Evolutionary conservation across 2,113 vertebrate species (phyloP).

Genomic region (Cricetomys ansorgei): DNA sequence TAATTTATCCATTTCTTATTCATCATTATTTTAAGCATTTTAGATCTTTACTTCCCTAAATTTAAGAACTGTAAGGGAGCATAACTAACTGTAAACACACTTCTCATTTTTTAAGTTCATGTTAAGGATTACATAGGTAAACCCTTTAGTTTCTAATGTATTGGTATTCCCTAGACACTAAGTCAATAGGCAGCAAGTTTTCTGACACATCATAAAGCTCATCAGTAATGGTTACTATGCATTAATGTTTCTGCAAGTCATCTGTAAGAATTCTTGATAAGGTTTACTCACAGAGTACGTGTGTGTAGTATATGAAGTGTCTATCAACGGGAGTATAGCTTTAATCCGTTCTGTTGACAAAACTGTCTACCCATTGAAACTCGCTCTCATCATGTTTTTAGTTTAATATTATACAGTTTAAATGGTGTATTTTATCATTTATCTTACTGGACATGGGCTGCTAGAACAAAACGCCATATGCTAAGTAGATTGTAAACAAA

Average conservation of each 20-base stretch:
- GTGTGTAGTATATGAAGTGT: too few species aligned
- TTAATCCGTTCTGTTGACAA: background rate
- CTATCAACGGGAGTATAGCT: background rate
- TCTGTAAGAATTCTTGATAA: background rate
- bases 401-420: background rate
- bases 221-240: background rate
- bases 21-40: background rate
- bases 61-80: slow-evolving; percentile 15
- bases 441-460: background rate
- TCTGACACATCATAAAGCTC: background rate
- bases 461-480: background rate
- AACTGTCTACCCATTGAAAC: background rate
- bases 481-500: background rate
- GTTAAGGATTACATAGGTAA: background rate
- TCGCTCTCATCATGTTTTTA: background rate
- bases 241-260: background rate
- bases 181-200: background rate
- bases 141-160: background rate
- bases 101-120: background rate
- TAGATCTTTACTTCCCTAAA: slow-evolving; percentile 11
- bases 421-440: background rate
- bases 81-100: background rate
- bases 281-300: too few species aligned
- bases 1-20: slow-evolving; percentile 29
- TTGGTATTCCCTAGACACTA: background rate